Evolutionary conservation across 2,888 invertebrate species (phyloP).

Genomic region (Hololepta plana): DNA sequence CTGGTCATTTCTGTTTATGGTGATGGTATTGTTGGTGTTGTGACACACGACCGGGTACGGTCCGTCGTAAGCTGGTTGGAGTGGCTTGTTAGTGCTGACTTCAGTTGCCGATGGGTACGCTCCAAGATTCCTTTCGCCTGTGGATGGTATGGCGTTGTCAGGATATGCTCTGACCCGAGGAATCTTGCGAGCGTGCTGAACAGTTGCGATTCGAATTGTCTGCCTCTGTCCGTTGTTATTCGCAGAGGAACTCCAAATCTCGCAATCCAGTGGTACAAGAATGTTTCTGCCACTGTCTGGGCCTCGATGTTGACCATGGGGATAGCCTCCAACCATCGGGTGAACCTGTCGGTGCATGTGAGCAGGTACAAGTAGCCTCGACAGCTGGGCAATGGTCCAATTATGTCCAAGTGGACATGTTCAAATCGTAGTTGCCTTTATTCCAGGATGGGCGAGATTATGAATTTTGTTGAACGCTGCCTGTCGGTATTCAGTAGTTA

Average conservation of each 20-base stretch:
- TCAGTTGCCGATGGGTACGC: slow-evolving; percentile 8
- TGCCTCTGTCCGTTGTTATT: slow-evolving; percentile 17
- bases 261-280: too few species aligned
- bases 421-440: slow-evolving; percentile 1
- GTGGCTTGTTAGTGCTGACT: slow-evolving; percentile 8
- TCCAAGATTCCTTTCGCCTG: slow-evolving; percentile 10
- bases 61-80: too few species aligned
- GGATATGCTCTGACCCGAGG: slow-evolving; percentile 7
- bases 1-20: too few species aligned
- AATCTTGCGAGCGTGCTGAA: slow-evolving; percentile 10
- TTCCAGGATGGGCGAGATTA: slow-evolving; percentile 1
- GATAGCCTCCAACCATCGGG: too few species aligned
- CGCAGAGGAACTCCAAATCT: slow-evolving; percentile 15
- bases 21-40: too few species aligned
- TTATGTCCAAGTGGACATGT: slow-evolving; percentile 1
- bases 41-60: too few species aligned
- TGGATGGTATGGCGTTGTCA: slow-evolving; percentile 10
- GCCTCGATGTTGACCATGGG: too few species aligned
- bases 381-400: too few species aligned
- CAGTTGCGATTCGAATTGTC: slow-evolving; percentile 14
- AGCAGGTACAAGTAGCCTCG: too few species aligned
- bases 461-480: slow-evolving; percentile 1
- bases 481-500: too few species aligned
- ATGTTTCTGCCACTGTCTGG: too few species aligned
- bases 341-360: too few species aligned